phyloP scores from a whole-genome alignment of 2,797 vertebrate species.

The Alcedo atthis region DNA sequence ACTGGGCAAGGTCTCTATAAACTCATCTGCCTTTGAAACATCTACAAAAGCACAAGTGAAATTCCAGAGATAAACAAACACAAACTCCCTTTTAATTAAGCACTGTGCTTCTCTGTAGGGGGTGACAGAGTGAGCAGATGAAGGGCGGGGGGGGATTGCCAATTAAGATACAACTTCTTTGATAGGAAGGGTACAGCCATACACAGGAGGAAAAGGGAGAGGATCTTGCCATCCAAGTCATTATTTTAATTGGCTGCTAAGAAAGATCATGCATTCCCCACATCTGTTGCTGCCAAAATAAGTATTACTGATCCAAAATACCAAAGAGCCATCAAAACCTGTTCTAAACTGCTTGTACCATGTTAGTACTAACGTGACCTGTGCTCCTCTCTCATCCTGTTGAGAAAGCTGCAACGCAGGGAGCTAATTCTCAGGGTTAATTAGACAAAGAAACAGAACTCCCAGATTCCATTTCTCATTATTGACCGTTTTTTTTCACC shows the following conservation, averaged over 20 bases:
- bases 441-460: conserved; percentile 4
- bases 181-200: conserved; percentile 63
- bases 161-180: conserved; percentile 74
- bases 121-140: conserved; percentile 29
- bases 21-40: conserved; percentile 41
- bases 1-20: not conserved
- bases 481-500: conserved; percentile 13
- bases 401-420: not conserved
- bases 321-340: conserved; percentile 38
- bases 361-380: not conserved
- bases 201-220: conserved; percentile 46
- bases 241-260: conserved; percentile 74
- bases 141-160: conserved; percentile 46
- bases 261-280: conserved; percentile 47
- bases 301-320: conserved; percentile 41
- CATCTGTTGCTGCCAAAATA: conserved; percentile 41
- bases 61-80: conserved; percentile 60
- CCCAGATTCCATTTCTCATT: not conserved
- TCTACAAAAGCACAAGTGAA: conserved; percentile 47
- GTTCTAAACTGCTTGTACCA: not conserved
- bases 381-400: not conserved
- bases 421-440: conserved; percentile 4
- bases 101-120: conserved; percentile 12
- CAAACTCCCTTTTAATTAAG: conserved; percentile 68
- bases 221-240: conserved; percentile 57